A percentile compares a stretch with the other conserved stretches of the same genome.
Evolutionary conservation across 1,140 invertebrate species (phyloP).

Genomic region (Aphis craccivora): DNA sequence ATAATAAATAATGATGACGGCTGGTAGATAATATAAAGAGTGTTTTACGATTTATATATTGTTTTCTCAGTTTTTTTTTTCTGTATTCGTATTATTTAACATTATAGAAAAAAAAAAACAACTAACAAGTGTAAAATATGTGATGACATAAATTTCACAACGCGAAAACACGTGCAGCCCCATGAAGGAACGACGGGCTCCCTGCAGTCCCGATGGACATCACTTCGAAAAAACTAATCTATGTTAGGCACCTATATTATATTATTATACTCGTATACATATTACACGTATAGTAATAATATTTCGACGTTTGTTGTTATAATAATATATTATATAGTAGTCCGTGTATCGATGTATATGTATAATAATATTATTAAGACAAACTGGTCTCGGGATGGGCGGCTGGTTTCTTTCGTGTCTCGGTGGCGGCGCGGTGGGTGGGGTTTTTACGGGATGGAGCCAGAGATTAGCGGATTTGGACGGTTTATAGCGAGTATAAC

Average conservation of each 20-base stretch:
- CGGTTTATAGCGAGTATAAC: slow-evolving; percentile 9
- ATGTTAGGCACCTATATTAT: not conserved
- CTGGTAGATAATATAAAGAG: not conserved
- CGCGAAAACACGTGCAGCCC: not conserved
- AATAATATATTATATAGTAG: not conserved
- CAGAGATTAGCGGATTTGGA: slow-evolving; percentile 6
- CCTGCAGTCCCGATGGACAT: not conserved
- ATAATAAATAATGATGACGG: not conserved
- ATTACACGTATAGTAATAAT: not conserved
- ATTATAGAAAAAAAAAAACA: not conserved
- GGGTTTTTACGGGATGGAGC: not conserved
- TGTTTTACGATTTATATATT: slow-evolving; percentile 14
- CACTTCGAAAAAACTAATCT: not conserved
- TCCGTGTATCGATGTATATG: not conserved
- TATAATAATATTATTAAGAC: not conserved
- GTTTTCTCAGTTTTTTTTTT: not conserved
- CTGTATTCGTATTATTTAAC: not conserved
- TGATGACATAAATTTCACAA: not conserved
- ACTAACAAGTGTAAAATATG: slow-evolving; percentile 16
- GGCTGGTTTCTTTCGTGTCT: not conserved
- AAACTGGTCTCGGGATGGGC: not conserved
- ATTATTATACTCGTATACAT: not conserved
- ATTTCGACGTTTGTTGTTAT: not conserved
- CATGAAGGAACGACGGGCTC: not conserved
- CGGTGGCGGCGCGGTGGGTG: not conserved